Evolutionary conservation across 2,888 invertebrate genomes (phyloP), one percentile per base, ranked within the genome.

Genomic region (Harpalus rubripes): DNA sequence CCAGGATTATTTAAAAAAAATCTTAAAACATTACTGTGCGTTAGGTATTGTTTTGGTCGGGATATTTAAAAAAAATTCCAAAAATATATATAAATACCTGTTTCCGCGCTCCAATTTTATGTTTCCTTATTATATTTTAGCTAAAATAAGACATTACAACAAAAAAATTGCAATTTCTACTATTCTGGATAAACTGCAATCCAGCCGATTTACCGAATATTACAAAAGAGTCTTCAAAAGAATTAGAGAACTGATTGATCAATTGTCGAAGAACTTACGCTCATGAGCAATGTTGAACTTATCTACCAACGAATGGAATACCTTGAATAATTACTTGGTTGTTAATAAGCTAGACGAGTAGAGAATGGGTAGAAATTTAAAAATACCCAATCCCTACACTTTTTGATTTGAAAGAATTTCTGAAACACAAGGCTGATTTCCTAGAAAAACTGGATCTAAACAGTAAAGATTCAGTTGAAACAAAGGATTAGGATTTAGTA

Each of bases 221-320:
- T 18, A 56, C 12, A 4, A 78, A 85, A 15, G 86, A 86, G 81
- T 76, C 79, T 7, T 63, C 79, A 0, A 3, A 5, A 0, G 83
- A 83, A 2, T 59, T 10, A 68, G 87, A 18, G 74, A 81, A 5
- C 74, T 88, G 0, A 59, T 86, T 1, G 87, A 88, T 56, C 52
- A 74, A 4, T 39, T 87, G 1, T 16, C 82, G 7, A 87, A 85
- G 56, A 87, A 88, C 52, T 44, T 87, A n/a, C 83, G 85, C 3
- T 86, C 88, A 0, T 81, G 87, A 10, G 82, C 86, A 22, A 81
- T 85, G 0, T 59, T 88, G 32, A 86, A 84, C 12, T 83, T 86
- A 12, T 84, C 86, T 5, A 86, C 86, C 16, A 81, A 86, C 0
- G 26, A 76, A 3, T 88, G 87, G 87, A 87, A 87, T 41, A 86